Conservation (phyloP, 2,888 invertebrate genomes). For the Mythimna albipuncta region DNA sequence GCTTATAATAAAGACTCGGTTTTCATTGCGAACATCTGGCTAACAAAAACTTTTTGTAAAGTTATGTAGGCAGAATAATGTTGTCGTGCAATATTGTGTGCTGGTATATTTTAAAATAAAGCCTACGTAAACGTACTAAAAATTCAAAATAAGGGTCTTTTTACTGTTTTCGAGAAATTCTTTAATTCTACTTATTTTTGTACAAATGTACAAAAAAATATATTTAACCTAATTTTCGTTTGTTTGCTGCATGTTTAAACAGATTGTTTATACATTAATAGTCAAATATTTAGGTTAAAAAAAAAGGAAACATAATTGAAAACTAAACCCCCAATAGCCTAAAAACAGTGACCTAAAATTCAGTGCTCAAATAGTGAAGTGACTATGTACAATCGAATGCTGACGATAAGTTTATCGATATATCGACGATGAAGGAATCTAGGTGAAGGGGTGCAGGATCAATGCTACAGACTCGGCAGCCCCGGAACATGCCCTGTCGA, state of each 20-base stretch:
- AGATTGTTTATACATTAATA: constrained; percentile 17
- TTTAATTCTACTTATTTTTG: not conserved
- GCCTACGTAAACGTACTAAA: not conserved
- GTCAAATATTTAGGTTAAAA: constrained; percentile 12
- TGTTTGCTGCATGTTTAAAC: constrained; percentile 36
- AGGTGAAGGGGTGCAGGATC: constrained; percentile 75
- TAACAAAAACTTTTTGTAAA: constrained; percentile 19
- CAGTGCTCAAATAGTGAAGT: constrained; percentile 79
- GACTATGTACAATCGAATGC: constrained; percentile 73
- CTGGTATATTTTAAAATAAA: constrained; percentile 8
- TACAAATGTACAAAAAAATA: not conserved
- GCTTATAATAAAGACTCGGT: constrained; percentile 43
- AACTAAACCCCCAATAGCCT: constrained; percentile 29
- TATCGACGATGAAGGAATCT: constrained; percentile 65
- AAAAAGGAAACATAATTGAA: constrained; percentile 35
- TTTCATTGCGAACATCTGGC: constrained; percentile 54
- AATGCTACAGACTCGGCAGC: constrained; percentile 74
- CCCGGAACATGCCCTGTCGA: constrained; percentile 83
- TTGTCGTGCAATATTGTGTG: constrained; percentile 17
- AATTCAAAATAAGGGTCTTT: not conserved
- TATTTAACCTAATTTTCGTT: constrained; percentile 10
- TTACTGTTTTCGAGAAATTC: not conserved
- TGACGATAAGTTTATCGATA: constrained; percentile 65
- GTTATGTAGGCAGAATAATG: constrained; percentile 9
- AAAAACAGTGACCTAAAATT: constrained; percentile 58